Conservation (phyloP, 2,113 vertebrate genomes). For the Chiloscyllium plagiosum region DNA sequence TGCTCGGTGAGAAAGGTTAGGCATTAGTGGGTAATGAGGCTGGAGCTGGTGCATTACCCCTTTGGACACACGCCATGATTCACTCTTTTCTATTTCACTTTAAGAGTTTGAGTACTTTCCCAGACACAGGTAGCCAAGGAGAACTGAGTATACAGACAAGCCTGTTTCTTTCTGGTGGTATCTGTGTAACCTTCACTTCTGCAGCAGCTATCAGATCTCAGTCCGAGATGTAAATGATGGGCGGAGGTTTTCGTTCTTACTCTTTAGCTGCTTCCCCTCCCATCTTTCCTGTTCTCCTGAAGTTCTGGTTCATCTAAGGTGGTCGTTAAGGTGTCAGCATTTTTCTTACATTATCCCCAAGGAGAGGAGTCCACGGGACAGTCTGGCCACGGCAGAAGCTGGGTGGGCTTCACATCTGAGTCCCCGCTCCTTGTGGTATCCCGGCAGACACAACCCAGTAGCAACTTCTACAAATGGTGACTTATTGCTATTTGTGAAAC, state of each 20-base stretch:
- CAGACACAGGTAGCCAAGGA: not conserved
- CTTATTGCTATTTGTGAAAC: too few species aligned
- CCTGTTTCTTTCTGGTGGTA: not conserved
- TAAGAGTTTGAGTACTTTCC: not conserved
- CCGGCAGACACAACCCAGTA: not conserved
- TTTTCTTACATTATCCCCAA: not conserved
- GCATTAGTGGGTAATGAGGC: not conserved
- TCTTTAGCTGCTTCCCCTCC: not conserved
- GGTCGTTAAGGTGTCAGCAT: not conserved
- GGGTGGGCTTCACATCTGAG: not conserved
- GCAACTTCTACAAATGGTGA: not conserved
- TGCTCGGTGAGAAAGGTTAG: not conserved
- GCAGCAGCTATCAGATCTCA: not conserved
- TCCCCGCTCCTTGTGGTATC: not conserved
- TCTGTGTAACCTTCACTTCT: not conserved
- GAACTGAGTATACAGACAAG: not conserved
- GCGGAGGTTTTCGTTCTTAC: not conserved
- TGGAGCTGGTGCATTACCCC: not conserved
- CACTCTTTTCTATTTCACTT: not conserved
- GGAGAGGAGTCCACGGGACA: not conserved
- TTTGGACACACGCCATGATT: not conserved
- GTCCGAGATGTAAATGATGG: not conserved
- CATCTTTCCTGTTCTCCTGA: not conserved
- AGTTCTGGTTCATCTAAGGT: not conserved
- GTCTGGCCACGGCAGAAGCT: not conserved